These are phyloP conservation scores for Nyctereutes procyonoides DNA, from an alignment of 2,113 vertebrate genomes.

Conservation along the genomic window DNA sequence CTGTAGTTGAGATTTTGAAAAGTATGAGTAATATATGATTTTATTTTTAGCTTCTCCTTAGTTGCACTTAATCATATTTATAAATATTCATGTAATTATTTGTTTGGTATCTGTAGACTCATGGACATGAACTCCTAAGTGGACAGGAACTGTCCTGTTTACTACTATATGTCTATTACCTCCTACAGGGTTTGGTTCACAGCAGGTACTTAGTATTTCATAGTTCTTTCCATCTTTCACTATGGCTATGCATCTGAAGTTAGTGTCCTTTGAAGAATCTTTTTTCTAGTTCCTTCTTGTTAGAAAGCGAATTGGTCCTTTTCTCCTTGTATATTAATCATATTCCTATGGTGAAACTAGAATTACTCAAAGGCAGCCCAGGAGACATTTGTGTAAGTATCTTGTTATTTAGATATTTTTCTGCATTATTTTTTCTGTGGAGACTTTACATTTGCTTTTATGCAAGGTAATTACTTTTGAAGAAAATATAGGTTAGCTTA, in stretches of 20 bases:
- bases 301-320: neutral
- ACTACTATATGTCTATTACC: rapidly evolving
- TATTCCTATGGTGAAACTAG: slow-evolving; percentile 14
- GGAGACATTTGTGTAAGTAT: slow-evolving; percentile 32
- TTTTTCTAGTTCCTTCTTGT: neutral
- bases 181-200: neutral
- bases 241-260: neutral
- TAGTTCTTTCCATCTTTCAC: neutral
- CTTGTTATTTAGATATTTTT: slow-evolving; percentile 39
- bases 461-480: slow-evolving; percentile 66
- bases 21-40: neutral
- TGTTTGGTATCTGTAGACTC: neutral
- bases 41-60: slow-evolving; percentile 33
- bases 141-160: neutral
- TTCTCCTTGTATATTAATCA: neutral
- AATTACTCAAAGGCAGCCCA: neutral
- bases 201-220: neutral
- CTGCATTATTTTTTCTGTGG: slow-evolving; percentile 58
- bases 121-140: neutral
- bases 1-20: slow-evolving; percentile 16
- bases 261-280: neutral
- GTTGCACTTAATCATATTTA: neutral
- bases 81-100: neutral
- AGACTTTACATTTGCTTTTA: slow-evolving; percentile 68
- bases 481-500: slow-evolving; percentile 72